phyloP scores from a whole-genome alignment of 2,888 invertebrate genomes.

The Drepana falcataria region DNA sequence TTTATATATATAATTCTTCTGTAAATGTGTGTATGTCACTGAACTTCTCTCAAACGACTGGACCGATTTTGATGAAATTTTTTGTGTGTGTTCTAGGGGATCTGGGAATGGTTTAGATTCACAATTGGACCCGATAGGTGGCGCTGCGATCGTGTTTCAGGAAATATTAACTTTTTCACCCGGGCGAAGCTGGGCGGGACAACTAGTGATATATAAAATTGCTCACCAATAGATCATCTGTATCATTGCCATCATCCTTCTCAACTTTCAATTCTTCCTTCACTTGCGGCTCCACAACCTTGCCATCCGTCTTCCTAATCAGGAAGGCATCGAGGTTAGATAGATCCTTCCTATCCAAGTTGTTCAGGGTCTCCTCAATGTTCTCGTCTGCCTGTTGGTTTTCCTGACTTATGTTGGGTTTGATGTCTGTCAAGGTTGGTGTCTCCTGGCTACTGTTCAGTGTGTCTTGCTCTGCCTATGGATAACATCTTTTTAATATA shows the following conservation, averaged over 20 bases:
- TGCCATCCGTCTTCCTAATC: conserved; percentile 31
- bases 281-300: conserved; percentile 3
- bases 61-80: too few species aligned
- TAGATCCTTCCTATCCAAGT: conserved; percentile 34
- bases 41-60: too few species aligned
- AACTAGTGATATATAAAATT: too few species aligned
- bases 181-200: too few species aligned
- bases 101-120: too few species aligned
- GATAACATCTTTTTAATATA: conserved; percentile 3
- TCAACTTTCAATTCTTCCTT: not conserved
- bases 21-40: too few species aligned
- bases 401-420: not conserved
- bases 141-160: too few species aligned
- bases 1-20: too few species aligned
- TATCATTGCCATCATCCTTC: conserved; percentile 48
- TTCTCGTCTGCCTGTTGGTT: conserved; percentile 21
- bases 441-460: not conserved
- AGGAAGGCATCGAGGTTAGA: conserved; percentile 41
- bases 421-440: not conserved
- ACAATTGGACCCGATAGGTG: too few species aligned
- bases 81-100: too few species aligned
- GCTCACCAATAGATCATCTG: conserved; percentile 60
- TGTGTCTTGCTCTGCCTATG: conserved; percentile 21
- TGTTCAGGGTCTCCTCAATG: conserved; percentile 50
- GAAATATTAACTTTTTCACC: too few species aligned